Evolutionary conservation across 1,140 invertebrate genomes (phyloP).

Genomic region (Semibalanus balanoides): DNA sequence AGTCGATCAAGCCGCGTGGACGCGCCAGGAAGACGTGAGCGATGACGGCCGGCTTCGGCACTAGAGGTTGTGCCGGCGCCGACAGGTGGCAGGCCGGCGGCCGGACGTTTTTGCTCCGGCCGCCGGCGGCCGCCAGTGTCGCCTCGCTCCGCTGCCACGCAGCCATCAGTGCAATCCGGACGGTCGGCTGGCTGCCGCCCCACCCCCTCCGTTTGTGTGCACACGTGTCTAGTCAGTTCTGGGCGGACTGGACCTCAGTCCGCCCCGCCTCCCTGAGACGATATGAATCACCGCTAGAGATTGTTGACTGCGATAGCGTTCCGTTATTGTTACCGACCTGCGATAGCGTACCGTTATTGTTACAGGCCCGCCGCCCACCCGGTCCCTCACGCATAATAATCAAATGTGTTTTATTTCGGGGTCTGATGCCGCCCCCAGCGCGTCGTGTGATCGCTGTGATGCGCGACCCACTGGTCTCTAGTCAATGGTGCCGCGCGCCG

Average conservation of each 20-base stretch:
- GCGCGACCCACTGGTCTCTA: background rate
- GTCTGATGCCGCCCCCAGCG: too few relatives aligned
- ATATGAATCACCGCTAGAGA: background rate
- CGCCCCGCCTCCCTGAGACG: too few relatives aligned
- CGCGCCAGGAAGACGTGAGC: conserved; percentile 18
- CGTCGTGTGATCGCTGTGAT: background rate
- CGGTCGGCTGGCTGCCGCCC: too few relatives aligned
- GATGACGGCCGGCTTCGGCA: background rate
- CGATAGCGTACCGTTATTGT: background rate
- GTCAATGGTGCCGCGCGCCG: background rate
- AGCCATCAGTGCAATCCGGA: background rate
- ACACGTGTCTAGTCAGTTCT: background rate
- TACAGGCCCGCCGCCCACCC: background rate
- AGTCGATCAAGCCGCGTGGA: conserved; percentile 82
- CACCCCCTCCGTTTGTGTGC: background rate
- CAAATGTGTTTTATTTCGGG: background rate
- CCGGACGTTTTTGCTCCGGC: too few relatives aligned
- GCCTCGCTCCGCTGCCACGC: too few relatives aligned
- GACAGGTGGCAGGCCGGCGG: background rate
- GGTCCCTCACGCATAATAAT: background rate
- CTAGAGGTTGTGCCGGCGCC: background rate
- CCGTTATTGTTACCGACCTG: background rate
- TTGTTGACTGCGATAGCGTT: background rate
- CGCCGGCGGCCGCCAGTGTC: too few relatives aligned
- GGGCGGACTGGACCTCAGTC: background rate